Evolutionary conservation across 2,797 vertebrate genomes (phyloP).

Genomic region (Chrosomus eos): DNA sequence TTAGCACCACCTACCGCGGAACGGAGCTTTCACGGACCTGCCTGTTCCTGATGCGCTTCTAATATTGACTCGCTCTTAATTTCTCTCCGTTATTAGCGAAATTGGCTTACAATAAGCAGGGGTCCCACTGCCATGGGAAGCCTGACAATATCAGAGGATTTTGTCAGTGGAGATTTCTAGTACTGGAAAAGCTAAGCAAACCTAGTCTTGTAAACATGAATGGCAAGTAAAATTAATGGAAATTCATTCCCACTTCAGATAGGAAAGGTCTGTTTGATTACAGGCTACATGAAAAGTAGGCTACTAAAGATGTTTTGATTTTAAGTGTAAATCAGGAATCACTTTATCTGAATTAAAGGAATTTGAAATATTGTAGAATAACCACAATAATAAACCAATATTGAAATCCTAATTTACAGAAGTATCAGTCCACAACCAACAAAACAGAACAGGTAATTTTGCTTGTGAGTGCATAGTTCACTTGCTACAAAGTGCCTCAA

Average conservation of each 20-base stretch:
- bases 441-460: neutral
- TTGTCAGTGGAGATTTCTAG: neutral
- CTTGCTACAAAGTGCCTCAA: neutral
- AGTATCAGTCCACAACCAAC: neutral
- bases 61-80: neutral
- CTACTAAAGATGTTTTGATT: neutral
- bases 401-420: neutral
- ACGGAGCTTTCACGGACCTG: conserved; percentile 12
- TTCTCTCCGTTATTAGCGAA: neutral
- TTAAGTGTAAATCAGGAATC: neutral
- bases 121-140: neutral
- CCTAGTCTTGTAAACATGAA: neutral
- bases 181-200: neutral
- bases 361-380: neutral
- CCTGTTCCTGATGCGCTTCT: conserved; percentile 7
- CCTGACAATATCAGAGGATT: neutral
- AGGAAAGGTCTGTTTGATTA: neutral
- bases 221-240: neutral
- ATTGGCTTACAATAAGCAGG: neutral
- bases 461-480: neutral
- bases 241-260: neutral
- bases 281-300: neutral
- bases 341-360: neutral
- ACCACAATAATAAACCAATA: neutral
- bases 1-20: conserved; percentile 66